These are phyloP conservation scores for Gymnarchus niloticus DNA, from an alignment of 2,113 vertebrate species.

Conservation along the genomic window DNA sequence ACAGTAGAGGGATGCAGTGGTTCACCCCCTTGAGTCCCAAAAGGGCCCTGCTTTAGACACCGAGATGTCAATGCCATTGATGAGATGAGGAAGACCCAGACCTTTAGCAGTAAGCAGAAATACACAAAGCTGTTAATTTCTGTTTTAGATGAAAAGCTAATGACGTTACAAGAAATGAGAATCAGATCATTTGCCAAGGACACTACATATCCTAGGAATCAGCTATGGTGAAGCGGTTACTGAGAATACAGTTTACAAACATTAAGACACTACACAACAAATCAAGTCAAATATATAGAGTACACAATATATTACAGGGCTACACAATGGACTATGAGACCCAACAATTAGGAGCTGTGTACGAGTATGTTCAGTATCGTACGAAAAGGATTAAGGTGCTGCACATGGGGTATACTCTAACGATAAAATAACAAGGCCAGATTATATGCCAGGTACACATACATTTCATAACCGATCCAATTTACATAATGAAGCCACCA, in stretches of 20 bases:
- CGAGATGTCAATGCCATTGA: neutral
- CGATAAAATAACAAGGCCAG: neutral
- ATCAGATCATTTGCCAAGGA: neutral
- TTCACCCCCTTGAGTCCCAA: neutral
- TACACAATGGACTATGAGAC: too few species aligned
- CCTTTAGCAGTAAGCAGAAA: neutral
- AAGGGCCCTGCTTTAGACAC: neutral
- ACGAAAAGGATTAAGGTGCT: too few species aligned
- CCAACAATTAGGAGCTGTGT: too few species aligned
- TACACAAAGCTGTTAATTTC: neutral
- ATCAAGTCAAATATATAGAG: too few species aligned
- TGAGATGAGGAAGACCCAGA: neutral
- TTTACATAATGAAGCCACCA: neutral
- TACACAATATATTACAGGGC: too few species aligned
- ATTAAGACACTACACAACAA: too few species aligned
- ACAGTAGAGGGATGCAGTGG: neutral
- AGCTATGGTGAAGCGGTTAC: too few species aligned
- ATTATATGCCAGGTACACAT: neutral
- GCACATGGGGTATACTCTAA: too few species aligned
- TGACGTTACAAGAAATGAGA: neutral
- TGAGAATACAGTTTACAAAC: too few species aligned
- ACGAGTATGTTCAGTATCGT: too few species aligned
- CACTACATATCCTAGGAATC: too few species aligned
- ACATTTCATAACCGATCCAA: too few species aligned
- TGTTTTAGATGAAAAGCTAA: neutral